A percentile compares a stretch with the other conserved stretches of the same genome.
phyloP scores from a whole-genome alignment of 2,888 invertebrate genomes.

The Gasteruption jaculator region DNA sequence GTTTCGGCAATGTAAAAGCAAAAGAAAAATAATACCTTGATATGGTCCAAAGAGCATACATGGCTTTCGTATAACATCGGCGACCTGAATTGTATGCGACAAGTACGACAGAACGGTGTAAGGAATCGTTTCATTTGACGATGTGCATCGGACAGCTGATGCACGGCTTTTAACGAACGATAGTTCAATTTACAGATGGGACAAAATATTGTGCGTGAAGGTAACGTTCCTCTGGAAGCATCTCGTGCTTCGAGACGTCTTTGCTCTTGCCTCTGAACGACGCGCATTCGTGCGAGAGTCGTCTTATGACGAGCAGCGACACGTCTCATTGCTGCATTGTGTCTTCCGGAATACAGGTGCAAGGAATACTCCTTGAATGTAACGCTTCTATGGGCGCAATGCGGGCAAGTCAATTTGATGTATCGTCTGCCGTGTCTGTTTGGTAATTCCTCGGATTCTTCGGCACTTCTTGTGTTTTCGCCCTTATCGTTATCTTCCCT shows the following conservation, averaged over 20 bases:
- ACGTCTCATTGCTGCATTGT: slow-evolving; percentile 69
- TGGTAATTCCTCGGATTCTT: slow-evolving; percentile 46
- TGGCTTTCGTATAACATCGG: slow-evolving; percentile 84
- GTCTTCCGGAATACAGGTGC: slow-evolving; percentile 69
- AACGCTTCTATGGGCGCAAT: slow-evolving; percentile 69
- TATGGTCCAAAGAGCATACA: slow-evolving; percentile 75
- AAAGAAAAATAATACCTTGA: slow-evolving; percentile 59
- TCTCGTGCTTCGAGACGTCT: slow-evolving; percentile 69
- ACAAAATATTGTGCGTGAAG: slow-evolving; percentile 65
- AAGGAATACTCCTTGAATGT: slow-evolving; percentile 73
- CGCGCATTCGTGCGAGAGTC: slow-evolving; percentile 72
- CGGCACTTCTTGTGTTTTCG: slow-evolving; percentile 40
- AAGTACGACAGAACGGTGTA: slow-evolving; percentile 76
- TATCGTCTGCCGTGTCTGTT: slow-evolving; percentile 54
- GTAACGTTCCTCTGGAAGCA: slow-evolving; percentile 59
- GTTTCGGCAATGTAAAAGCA: too few species aligned
- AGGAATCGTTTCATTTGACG: slow-evolving; percentile 81
- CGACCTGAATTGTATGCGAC: slow-evolving; percentile 73
- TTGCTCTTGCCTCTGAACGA: slow-evolving; percentile 75
- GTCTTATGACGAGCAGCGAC: slow-evolving; percentile 72
- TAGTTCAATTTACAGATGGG: slow-evolving; percentile 72
- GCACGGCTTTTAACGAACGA: slow-evolving; percentile 70
- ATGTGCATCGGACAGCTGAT: slow-evolving; percentile 76
- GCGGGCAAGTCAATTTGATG: slow-evolving; percentile 72
- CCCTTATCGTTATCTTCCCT: slow-evolving; percentile 44